These are phyloP conservation scores for Petrophora chlorosata DNA, from an alignment of 2,888 invertebrate genomes.

Conservation along the genomic window DNA sequence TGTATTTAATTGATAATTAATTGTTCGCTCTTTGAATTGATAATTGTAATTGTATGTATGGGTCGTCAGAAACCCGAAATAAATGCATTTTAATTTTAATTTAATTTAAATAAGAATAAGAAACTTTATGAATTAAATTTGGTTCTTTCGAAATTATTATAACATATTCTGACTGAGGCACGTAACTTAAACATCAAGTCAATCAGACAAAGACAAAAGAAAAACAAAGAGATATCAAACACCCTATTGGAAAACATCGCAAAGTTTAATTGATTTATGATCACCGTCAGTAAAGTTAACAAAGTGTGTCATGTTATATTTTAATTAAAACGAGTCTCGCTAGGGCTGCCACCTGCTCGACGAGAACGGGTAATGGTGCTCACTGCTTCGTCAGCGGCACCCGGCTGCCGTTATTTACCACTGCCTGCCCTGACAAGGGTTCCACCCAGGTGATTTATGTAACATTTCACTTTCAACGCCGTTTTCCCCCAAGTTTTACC, in stretches of 20 bases:
- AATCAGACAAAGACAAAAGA: not conserved
- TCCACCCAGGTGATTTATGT: conserved; percentile 72
- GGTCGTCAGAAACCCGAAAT: too few relatives aligned
- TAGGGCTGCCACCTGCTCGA: conserved; percentile 12
- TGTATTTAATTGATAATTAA: too few relatives aligned
- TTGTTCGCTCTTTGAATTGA: too few relatives aligned
- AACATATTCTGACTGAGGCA: too few relatives aligned
- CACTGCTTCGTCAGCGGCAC: conserved; percentile 53
- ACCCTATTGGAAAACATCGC: conserved; percentile 5
- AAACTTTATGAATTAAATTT: too few relatives aligned
- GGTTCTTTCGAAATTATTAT: too few relatives aligned
- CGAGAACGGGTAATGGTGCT: conserved; percentile 12
- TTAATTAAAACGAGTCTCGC: conserved; percentile 10
- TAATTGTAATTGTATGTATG: too few relatives aligned
- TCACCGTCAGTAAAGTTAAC: conserved; percentile 19
- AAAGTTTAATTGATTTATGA: conserved; percentile 28
- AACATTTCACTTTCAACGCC: conserved; percentile 66
- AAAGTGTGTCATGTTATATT: conserved; percentile 11
- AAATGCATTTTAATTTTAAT: too few relatives aligned
- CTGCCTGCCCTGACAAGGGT: conserved; percentile 67
- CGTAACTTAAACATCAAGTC: not conserved
- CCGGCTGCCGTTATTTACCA: conserved; percentile 67
- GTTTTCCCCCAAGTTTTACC: conserved; percentile 52
- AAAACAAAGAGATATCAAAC: not conserved
- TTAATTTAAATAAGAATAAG: too few relatives aligned